Conservation (phyloP, 2,113 vertebrate species). For the Aptenodytes forsteri region DNA sequence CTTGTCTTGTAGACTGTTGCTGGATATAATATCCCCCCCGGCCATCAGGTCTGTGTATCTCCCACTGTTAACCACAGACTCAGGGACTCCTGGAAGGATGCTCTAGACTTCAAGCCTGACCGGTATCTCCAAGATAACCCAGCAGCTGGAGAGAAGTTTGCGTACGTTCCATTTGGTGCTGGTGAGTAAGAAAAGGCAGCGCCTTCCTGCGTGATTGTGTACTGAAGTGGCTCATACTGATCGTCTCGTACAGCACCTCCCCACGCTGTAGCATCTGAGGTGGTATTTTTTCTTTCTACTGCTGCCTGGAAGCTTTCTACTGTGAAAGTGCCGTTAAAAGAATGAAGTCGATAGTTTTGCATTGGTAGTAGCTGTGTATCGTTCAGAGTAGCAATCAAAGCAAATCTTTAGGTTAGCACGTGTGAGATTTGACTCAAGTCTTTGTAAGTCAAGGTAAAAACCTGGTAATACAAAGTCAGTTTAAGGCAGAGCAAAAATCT, state of each 20-base stretch:
- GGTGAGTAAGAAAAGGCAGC: conserved; percentile 72
- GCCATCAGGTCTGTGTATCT: conserved; percentile 97
- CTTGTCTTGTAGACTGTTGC: conserved; percentile 78
- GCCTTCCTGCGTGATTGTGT: too few species aligned
- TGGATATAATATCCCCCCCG: conserved; percentile 90
- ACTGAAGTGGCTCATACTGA: background rate
- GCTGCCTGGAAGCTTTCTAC: background rate
- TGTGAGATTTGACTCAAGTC: background rate
- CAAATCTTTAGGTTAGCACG: background rate
- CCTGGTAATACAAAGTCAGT: background rate
- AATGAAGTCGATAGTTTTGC: background rate
- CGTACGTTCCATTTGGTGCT: conserved; percentile 93
- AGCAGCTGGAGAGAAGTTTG: conserved; percentile 89
- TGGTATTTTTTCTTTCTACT: background rate
- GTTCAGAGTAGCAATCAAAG: background rate
- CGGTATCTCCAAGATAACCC: conserved; percentile 89
- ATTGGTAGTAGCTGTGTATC: background rate
- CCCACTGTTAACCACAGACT: conserved; percentile 96
- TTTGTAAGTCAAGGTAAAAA: background rate
- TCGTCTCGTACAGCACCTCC: fast-evolving
- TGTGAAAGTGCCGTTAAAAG: background rate
- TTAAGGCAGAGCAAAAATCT: background rate
- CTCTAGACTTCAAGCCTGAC: conserved; percentile 86
- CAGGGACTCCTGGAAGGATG: conserved; percentile 83
- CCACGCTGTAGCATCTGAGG: fast-evolving